Conservation (phyloP, 2,888 invertebrate species). For the Zeuzera pyrina region DNA sequence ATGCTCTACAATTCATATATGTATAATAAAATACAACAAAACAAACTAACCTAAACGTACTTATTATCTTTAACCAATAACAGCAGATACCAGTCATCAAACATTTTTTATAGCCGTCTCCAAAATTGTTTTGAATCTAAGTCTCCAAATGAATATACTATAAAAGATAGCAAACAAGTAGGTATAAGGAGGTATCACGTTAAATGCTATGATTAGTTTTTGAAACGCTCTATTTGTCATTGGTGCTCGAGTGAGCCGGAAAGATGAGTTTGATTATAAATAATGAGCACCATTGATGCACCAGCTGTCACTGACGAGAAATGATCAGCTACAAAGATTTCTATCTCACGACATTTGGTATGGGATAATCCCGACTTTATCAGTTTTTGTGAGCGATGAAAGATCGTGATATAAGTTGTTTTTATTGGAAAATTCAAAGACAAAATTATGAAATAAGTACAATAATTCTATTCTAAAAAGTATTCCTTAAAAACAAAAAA, state of each 20-base stretch:
- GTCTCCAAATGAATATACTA: too few relatives aligned
- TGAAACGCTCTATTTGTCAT: constrained; percentile 19
- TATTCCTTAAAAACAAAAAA: too few relatives aligned
- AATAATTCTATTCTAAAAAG: not conserved
- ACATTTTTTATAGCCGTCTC: too few relatives aligned
- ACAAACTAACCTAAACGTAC: too few relatives aligned
- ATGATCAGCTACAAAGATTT: constrained; percentile 18
- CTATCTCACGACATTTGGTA: constrained; percentile 16
- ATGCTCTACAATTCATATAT: too few relatives aligned
- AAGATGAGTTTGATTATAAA: constrained; percentile 8
- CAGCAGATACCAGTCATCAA: too few relatives aligned
- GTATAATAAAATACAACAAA: too few relatives aligned
- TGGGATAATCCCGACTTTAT: constrained; percentile 10
- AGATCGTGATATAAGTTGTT: not conserved
- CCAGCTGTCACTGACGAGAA: constrained; percentile 7
- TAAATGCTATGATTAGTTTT: not conserved
- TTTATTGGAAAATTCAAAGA: not conserved
- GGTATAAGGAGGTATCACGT: not conserved
- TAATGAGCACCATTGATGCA: constrained; percentile 15
- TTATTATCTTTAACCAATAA: too few relatives aligned
- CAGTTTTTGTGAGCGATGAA: not conserved
- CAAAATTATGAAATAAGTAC: not conserved
- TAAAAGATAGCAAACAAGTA: too few relatives aligned
- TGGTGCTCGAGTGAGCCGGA: constrained; percentile 7
- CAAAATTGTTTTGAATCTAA: too few relatives aligned